Evolutionary conservation across 2,888 invertebrate genomes (phyloP).

Genomic region (Cryptocephalus primarius): DNA sequence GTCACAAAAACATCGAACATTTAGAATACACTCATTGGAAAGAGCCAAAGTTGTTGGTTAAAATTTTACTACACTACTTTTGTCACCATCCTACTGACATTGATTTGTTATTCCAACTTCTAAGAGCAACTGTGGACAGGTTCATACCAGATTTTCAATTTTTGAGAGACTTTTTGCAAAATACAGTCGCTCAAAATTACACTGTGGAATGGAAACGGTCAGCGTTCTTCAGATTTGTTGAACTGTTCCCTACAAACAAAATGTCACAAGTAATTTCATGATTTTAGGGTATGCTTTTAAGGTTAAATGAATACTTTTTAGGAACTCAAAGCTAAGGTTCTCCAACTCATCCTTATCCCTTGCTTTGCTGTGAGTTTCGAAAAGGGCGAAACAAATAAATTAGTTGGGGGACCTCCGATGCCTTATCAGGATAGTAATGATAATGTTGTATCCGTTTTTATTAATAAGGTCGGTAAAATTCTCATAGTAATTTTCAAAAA

Average conservation of each 20-base stretch:
- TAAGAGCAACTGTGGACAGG: slow-evolving; percentile 77
- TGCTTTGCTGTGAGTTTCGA: slow-evolving; percentile 92
- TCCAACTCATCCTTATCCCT: slow-evolving; percentile 89
- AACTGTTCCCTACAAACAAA: slow-evolving; percentile 65
- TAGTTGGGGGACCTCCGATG: slow-evolving; percentile 74
- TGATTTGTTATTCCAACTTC: slow-evolving; percentile 82
- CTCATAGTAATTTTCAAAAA: too few relatives aligned
- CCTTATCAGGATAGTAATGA: slow-evolving; percentile 82
- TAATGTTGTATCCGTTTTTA: slow-evolving; percentile 90
- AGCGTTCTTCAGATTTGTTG: slow-evolving; percentile 92
- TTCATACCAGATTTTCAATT: slow-evolving; percentile 76
- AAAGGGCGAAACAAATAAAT: slow-evolving; percentile 74
- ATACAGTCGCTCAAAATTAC: slow-evolving; percentile 80
- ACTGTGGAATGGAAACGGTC: slow-evolving; percentile 91
- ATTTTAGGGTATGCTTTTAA: too few relatives aligned
- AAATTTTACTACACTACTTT: slow-evolving; percentile 87
- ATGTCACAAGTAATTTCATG: slow-evolving; percentile 55
- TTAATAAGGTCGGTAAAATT: slow-evolving; percentile 56
- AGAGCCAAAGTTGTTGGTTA: slow-evolving; percentile 82
- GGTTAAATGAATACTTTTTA: slow-evolving; percentile 3
- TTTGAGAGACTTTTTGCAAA: slow-evolving; percentile 75
- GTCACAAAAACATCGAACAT: slow-evolving; percentile 67
- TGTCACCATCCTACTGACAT: slow-evolving; percentile 84
- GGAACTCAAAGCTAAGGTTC: slow-evolving; percentile 78
- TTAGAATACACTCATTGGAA: slow-evolving; percentile 88